Evolutionary conservation across 2,888 invertebrate genomes (phyloP).

Genomic region (Eledone cirrhosa): DNA sequence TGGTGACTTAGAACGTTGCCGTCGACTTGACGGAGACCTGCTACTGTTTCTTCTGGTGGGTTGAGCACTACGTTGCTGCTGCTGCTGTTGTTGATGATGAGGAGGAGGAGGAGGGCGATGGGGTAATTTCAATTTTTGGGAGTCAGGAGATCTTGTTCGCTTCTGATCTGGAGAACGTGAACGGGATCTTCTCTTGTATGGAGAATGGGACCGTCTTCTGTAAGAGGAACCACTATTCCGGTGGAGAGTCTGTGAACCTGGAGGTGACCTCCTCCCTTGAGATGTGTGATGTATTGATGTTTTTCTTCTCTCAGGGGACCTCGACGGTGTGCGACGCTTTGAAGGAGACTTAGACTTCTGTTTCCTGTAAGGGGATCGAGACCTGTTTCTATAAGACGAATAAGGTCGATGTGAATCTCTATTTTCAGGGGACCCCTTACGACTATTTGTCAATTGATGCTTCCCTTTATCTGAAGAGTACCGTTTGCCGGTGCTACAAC

Average conservation of each 20-base stretch:
- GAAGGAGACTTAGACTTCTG: neutral
- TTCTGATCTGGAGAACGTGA: neutral
- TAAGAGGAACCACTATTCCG: neutral
- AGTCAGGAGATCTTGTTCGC: neutral
- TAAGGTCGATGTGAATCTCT: neutral
- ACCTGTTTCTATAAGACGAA: too few species aligned
- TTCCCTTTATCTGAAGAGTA: too few species aligned
- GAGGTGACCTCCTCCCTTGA: neutral
- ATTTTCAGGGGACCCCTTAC: too few species aligned
- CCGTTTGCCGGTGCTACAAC: too few species aligned
- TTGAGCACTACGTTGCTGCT: too few species aligned
- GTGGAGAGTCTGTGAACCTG: neutral
- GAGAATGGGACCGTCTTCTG: neutral
- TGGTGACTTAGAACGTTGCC: neutral
- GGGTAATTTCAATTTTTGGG: neutral
- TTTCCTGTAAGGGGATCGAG: neutral
- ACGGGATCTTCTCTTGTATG: neutral
- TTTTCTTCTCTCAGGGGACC: neutral
- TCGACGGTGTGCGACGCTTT: neutral
- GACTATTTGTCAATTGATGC: too few species aligned
- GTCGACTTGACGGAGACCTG: neutral
- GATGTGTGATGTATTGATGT: neutral
- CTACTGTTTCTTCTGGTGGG: neutral
- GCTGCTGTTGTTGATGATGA: too few species aligned
- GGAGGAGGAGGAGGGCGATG: too few species aligned